Percentiles rank a stretch among this genome's conserved stretches.
Conservation (phyloP, 2,888 invertebrate genomes). For the Phrixothrix hirtus region DNA sequence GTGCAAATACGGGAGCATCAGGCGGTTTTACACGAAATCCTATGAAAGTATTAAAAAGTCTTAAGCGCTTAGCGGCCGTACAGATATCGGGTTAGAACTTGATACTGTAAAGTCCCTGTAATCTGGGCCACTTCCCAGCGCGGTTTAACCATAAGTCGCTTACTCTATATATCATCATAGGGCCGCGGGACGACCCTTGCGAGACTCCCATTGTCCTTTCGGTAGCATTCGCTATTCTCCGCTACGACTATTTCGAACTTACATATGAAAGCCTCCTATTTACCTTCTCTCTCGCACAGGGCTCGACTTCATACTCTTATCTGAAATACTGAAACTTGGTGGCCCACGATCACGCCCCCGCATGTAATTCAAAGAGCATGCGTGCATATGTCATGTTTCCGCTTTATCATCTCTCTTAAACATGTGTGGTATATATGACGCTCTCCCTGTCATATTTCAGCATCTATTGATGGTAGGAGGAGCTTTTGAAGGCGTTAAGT, state of each 20-base stretch:
- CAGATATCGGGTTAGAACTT: slow-evolving; percentile 64
- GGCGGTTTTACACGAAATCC: slow-evolving; percentile 55
- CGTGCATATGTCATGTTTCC: slow-evolving; percentile 46
- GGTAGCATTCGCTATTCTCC: slow-evolving; percentile 45
- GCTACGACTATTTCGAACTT: slow-evolving; percentile 39
- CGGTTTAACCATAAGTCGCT: slow-evolving; percentile 75
- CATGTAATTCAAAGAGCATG: slow-evolving; percentile 49
- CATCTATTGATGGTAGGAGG: slow-evolving; percentile 51
- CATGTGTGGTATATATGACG: slow-evolving; percentile 24
- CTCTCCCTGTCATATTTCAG: slow-evolving; percentile 33
- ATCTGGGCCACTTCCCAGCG: slow-evolving; percentile 76
- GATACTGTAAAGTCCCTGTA: slow-evolving; percentile 62
- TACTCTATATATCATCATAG: slow-evolving; percentile 72
- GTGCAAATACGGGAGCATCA: slow-evolving; percentile 46
- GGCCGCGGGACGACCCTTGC: slow-evolving; percentile 54
- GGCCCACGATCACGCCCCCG: slow-evolving; percentile 46
- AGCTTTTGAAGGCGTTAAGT: slow-evolving; percentile 54
- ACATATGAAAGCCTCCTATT: slow-evolving; percentile 11
- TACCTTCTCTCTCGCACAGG: slow-evolving; percentile 19
- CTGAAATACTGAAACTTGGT: slow-evolving; percentile 42
- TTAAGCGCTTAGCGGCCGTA: slow-evolving; percentile 69
- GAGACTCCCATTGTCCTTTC: slow-evolving; percentile 48
- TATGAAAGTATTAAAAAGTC: slow-evolving; percentile 73
- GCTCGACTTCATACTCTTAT: slow-evolving; percentile 36
- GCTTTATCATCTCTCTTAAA: slow-evolving; percentile 39